Evolutionary conservation across 2,113 vertebrate species (phyloP), one percentile per base, ranked within the genome.

Genomic region (Choloepus hoffmanni): DNA sequence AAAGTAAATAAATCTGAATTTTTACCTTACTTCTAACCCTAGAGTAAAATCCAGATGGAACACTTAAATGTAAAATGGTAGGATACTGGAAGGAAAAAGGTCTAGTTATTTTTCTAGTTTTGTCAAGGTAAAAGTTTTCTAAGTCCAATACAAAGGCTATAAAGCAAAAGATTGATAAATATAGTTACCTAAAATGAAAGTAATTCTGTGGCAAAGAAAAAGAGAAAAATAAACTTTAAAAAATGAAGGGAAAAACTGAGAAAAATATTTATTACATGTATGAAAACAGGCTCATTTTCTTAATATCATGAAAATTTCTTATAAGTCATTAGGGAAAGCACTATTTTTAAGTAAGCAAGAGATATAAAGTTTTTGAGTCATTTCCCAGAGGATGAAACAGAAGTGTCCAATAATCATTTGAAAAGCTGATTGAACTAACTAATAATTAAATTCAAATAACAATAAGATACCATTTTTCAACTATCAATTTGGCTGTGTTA

Each of bases 371-470:
- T 36, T 36, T 36, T 36, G 36, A 77, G 11, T 45, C 13, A 36
- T 70, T 77, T 94, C 55, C 24, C 0, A 53, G 65, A 73, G 4
- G 50, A 36, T 36, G 74, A 86, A 74, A 60, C 43, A 89, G 83
- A 63, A 65, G 30, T 63, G 21, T 11, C 24, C 67, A 62, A 72
- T 93, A n/a, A 89, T 93, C 68, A 76, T 68, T 63, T 60, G 94
- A 55, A 82, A 81, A 86, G 21, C 50, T 96, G 89, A 92, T 84
- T 83, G 79, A 96, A 85, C 26, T 94, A 45, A 86, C 68, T 85
- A 82, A 95, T 85, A 85, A 96, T 94, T 95, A 90, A 94, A 84
- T 91, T 92, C n/a, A 90, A 95, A 77, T 73, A 86, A 90, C 68
- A 96, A 94, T 81, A 81, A 96, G 78, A 91, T 67, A 82, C 30